Percentiles rank a stretch among this genome's conserved stretches.
These are phyloP conservation scores for Calameuta filiformis DNA, from an alignment of 2,888 invertebrate species.

Conservation along the genomic window DNA sequence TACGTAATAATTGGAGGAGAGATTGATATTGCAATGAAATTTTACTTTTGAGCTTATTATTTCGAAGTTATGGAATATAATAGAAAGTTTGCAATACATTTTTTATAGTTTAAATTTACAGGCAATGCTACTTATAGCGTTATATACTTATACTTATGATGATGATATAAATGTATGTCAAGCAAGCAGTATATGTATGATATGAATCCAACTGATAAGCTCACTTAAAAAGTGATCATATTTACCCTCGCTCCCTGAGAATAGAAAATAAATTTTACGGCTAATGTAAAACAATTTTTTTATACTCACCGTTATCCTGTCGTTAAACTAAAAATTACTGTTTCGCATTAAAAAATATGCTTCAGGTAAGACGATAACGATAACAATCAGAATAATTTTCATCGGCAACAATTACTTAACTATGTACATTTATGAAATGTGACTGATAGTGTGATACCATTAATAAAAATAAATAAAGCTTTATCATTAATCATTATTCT, in stretches of 20 bases:
- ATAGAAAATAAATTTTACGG: neutral
- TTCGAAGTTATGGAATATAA: neutral
- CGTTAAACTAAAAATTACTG: neutral
- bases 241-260: neutral
- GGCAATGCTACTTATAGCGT: neutral
- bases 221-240: neutral
- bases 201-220: neutral
- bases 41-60: neutral
- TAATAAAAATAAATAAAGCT: neutral
- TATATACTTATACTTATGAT: no score
- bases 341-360: neutral
- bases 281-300: neutral
- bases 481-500: neutral
- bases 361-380: neutral
- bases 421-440: neutral
- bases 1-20: neutral
- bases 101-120: neutral
- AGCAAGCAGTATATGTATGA: no score
- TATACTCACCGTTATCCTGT: neutral
- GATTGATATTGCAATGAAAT: neutral
- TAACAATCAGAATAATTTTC: neutral
- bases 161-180: neutral
- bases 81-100: neutral
- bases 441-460: neutral
- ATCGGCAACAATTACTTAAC: neutral